Evolutionary conservation across 2,113 vertebrate genomes (phyloP).

Genomic region (Onychostruthus taczanowskii): DNA sequence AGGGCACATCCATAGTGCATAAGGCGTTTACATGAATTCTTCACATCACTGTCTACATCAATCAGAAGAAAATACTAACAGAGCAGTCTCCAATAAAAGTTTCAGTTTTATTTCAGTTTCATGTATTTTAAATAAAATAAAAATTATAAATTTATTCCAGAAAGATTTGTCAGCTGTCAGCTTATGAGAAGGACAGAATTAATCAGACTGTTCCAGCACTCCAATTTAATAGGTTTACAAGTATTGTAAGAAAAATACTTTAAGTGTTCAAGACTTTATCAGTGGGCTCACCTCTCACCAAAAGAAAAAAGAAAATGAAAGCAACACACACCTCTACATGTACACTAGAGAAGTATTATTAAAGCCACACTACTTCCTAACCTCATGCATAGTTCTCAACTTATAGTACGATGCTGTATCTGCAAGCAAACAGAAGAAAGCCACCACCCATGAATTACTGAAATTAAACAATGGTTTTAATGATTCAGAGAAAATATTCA

Average conservation of each 20-base stretch:
- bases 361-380: not conserved
- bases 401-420: not conserved
- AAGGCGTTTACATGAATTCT: not conserved
- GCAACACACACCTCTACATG: not conserved
- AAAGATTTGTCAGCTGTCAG: not conserved
- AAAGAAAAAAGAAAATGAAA: slow-evolving; percentile 2
- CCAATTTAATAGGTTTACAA: not conserved
- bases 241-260: not conserved
- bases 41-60: not conserved
- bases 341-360: not conserved
- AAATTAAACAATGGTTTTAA: not conserved
- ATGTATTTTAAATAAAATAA: not conserved
- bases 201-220: not conserved
- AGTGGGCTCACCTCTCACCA: not conserved
- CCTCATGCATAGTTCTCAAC: not conserved
- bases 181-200: not conserved
- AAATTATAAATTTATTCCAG: not conserved
- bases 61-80: not conserved
- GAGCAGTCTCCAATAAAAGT: not conserved
- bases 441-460: not conserved
- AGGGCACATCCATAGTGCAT: not conserved
- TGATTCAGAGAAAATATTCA: not conserved
- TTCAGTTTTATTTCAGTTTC: not conserved
- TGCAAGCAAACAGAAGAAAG: not conserved
- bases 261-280: not conserved